These are phyloP conservation scores for Heliconius eleuchia DNA, from an alignment of 1,140 invertebrate species.

Conservation along the genomic window DNA sequence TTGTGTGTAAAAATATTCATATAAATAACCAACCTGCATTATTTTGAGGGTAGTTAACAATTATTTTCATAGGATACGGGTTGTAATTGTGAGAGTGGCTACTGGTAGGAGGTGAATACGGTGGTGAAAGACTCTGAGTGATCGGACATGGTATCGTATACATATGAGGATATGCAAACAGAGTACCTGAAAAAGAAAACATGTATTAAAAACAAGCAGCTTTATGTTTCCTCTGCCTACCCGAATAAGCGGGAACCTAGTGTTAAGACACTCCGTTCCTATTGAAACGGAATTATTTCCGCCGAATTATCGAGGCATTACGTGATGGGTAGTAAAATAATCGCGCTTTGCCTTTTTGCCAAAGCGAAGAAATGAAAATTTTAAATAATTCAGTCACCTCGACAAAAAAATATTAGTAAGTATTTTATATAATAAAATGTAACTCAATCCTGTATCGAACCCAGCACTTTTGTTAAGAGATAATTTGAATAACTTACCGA, in stretches of 20 bases:
- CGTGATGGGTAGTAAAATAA: no score
- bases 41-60: background rate
- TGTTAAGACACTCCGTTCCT: no score
- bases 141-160: background rate
- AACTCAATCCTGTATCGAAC: no score
- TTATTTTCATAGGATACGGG: slow-evolving; percentile 1
- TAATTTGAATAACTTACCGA: background rate
- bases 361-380: no score
- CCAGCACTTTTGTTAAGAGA: no score
- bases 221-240: background rate
- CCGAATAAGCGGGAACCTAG: no score
- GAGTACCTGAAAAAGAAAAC: background rate
- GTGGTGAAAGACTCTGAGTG: background rate
- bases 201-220: background rate
- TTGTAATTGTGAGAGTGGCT: background rate
- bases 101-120: background rate
- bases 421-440: no score
- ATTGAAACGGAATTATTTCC: no score
- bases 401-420: no score
- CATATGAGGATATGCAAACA: background rate
- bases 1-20: background rate
- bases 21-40: background rate
- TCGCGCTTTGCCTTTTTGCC: no score
- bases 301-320: no score
- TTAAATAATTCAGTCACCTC: no score